A percentile compares a stretch with the other conserved stretches of the same genome.
These are phyloP conservation scores for Takifugu bimaculatus DNA, from an alignment of 2,113 vertebrate species.

Conservation along the genomic window DNA sequence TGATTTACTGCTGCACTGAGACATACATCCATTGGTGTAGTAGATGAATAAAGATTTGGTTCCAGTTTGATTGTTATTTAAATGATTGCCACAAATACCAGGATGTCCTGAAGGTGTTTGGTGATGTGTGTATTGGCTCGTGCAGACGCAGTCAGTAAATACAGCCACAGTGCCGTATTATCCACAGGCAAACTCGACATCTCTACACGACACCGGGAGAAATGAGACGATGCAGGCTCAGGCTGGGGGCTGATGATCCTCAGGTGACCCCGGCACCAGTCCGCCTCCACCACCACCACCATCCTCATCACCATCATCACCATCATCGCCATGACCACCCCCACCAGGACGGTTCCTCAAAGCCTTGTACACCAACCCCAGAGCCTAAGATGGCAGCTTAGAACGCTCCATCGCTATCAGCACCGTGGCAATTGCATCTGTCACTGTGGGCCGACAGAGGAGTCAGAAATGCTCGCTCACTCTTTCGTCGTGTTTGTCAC, in stretches of 20 bases:
- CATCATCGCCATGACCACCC: constrained; percentile 4
- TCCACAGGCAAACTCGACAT: constrained; percentile 31
- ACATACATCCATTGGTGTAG: too few species aligned
- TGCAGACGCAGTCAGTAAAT: not conserved
- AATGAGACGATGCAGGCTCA: not conserved
- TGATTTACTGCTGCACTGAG: too few species aligned
- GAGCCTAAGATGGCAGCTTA: not conserved
- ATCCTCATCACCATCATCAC: constrained; percentile 6
- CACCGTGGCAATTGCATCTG: not conserved
- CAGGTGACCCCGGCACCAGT: not conserved
- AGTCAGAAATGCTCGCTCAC: not conserved
- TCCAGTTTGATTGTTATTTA: too few species aligned
- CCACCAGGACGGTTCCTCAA: not conserved
- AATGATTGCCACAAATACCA: too few species aligned
- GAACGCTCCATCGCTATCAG: not conserved
- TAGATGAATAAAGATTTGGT: too few species aligned
- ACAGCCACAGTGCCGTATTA: not conserved
- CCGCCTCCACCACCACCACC: not conserved
- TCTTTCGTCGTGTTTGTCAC: too few species aligned
- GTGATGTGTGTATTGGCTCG: not conserved
- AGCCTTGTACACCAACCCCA: not conserved
- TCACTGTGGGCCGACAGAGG: not conserved
- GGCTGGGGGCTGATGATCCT: not conserved
- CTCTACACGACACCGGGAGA: not conserved
- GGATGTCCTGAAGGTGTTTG: too few species aligned